Evolutionary conservation across 2,797 vertebrate species (phyloP).

Genomic region (Girardinus metallicus): DNA sequence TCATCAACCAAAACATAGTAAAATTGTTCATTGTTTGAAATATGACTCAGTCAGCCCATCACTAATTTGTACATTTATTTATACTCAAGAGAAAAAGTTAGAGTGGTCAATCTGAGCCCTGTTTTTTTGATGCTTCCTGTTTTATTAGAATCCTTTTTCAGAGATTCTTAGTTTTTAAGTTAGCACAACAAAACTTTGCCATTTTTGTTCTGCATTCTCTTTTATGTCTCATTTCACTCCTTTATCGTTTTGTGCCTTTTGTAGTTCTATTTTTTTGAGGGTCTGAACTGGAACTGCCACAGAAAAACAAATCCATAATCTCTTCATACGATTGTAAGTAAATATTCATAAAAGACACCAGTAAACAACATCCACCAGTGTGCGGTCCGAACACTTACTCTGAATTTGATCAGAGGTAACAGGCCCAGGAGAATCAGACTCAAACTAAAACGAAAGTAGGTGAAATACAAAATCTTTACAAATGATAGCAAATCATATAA

Average conservation of each 20-base stretch:
- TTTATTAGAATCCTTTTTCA: neutral
- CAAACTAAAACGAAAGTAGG: neutral
- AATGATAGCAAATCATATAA: no score
- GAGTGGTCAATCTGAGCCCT: neutral
- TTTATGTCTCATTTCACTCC: no score
- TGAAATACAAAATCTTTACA: no score
- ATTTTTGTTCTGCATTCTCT: no score
- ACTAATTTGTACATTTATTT: neutral
- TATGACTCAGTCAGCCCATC: neutral
- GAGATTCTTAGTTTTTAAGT: neutral
- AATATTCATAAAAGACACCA: neutral
- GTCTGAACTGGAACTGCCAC: neutral
- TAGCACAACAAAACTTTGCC: no score
- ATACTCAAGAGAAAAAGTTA: neutral
- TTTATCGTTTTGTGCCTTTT: neutral
- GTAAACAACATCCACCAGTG: neutral
- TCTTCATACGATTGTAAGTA: neutral
- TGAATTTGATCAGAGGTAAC: neutral
- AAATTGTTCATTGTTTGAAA: neutral
- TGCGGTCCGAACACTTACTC: no score
- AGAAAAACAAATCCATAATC: neutral
- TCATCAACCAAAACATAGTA: neutral
- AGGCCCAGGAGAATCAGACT: neutral
- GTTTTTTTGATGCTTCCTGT: neutral
- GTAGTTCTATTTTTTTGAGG: neutral